Evolutionary conservation across 2,888 invertebrate genomes (phyloP).

Genomic region (Alsophila aescularia): DNA sequence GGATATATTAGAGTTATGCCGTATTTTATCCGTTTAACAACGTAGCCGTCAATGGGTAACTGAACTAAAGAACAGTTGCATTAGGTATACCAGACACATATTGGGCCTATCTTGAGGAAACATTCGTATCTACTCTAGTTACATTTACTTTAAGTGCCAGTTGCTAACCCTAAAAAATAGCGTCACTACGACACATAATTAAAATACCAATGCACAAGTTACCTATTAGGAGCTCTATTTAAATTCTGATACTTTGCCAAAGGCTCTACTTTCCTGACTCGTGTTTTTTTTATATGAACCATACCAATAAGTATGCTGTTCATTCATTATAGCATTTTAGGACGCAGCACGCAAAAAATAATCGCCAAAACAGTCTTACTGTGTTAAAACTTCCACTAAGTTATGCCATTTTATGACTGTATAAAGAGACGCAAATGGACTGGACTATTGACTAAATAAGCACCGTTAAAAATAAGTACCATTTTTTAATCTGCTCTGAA

Average conservation of each 20-base stretch:
- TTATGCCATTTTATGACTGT: slow-evolving; percentile 28
- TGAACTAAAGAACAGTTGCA: no score
- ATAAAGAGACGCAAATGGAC: slow-evolving; percentile 18
- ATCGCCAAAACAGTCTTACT: slow-evolving; percentile 14
- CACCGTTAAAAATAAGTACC: slow-evolving; percentile 8
- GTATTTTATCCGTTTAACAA: slow-evolving; percentile 5
- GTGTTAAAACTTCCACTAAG: slow-evolving; percentile 27
- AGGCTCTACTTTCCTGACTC: background rate
- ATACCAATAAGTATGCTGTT: background rate
- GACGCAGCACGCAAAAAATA: slow-evolving; percentile 20
- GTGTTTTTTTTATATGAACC: slow-evolving; percentile 5
- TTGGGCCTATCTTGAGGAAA: no score
- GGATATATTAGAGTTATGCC: background rate
- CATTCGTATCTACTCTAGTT: no score
- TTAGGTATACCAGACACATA: no score
- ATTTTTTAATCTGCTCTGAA: background rate
- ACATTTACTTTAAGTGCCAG: slow-evolving; percentile 1
- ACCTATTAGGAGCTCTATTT: slow-evolving; percentile 14
- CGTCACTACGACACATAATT: slow-evolving; percentile 1
- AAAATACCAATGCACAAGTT: slow-evolving; percentile 9
- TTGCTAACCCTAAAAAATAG: background rate
- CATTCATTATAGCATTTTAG: slow-evolving; percentile 6
- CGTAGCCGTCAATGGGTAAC: background rate
- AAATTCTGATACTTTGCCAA: slow-evolving; percentile 11
- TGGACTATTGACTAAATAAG: slow-evolving; percentile 16